phyloP scores from a whole-genome alignment of 1,140 invertebrate genomes.

The Gryllus bimaculatus region DNA sequence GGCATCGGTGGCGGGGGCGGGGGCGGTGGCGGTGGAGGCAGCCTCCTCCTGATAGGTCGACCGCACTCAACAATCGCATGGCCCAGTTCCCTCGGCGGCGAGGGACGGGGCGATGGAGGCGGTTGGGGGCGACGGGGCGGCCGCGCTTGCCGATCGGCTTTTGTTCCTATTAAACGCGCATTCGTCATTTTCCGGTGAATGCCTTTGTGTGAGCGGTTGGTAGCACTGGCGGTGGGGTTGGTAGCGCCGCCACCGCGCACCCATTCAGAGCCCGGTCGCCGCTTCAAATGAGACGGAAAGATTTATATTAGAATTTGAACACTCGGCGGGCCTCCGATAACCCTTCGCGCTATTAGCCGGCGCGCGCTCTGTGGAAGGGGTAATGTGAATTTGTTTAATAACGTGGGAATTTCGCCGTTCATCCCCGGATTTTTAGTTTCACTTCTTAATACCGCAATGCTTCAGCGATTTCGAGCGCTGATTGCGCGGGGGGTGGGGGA shows the following conservation, averaged over 20 bases:
- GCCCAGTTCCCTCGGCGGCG: background rate
- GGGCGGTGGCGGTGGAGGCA: background rate
- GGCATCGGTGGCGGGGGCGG: too few species aligned
- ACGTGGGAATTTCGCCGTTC: background rate
- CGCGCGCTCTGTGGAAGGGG: background rate
- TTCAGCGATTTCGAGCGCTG: background rate
- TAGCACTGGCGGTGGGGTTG: background rate
- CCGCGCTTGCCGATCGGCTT: background rate
- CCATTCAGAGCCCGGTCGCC: background rate
- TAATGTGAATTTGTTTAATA: conserved; percentile 6
- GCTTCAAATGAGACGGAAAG: background rate
- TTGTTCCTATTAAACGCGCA: conserved; percentile 4
- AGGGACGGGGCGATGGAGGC: too few species aligned
- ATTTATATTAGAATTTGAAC: conserved; percentile 6
- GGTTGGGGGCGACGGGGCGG: too few species aligned
- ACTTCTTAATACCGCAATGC: background rate
- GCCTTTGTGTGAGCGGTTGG: background rate
- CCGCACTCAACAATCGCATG: background rate
- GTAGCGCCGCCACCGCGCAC: background rate
- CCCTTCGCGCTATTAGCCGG: background rate
- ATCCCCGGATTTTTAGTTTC: background rate
- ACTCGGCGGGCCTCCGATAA: background rate
- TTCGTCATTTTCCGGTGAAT: background rate
- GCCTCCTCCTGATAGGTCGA: background rate
- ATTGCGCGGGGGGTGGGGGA: background rate